Evolutionary conservation across 2,888 invertebrate genomes (phyloP).

Genomic region (Pachycephus smyrnensis): DNA sequence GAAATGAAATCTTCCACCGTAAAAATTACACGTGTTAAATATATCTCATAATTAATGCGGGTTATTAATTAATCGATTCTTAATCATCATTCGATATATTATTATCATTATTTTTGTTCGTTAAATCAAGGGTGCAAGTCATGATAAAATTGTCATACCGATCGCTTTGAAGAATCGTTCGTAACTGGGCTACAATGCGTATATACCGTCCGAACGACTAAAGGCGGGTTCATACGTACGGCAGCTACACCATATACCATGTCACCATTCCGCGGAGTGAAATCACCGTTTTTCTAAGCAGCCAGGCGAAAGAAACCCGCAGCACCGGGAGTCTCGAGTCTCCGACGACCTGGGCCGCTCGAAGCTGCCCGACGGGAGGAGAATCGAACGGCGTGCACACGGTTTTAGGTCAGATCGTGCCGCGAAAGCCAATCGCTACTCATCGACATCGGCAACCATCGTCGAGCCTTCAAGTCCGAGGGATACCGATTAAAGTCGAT

Average conservation of each 20-base stretch:
- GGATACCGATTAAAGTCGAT: constrained; percentile 13
- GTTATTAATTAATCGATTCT: too few relatives aligned
- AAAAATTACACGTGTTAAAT: too few relatives aligned
- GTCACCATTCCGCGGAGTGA: constrained; percentile 61
- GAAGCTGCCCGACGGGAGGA: not conserved
- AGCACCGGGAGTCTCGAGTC: constrained; percentile 16
- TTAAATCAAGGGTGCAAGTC: too few relatives aligned
- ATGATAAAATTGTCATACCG: not conserved
- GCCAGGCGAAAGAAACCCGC: constrained; percentile 38
- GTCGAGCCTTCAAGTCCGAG: constrained; percentile 23
- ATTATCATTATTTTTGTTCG: too few relatives aligned
- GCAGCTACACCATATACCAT: constrained; percentile 38
- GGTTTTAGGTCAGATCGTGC: constrained; percentile 66
- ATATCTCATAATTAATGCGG: too few relatives aligned
- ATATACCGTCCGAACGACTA: not conserved
- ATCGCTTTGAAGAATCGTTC: not conserved
- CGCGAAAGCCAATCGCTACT: constrained; percentile 60
- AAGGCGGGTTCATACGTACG: constrained; percentile 1
- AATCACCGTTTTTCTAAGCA: constrained; percentile 60
- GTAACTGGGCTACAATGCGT: constrained; percentile 1
- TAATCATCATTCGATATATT: too few relatives aligned
- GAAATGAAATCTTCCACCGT: too few relatives aligned
- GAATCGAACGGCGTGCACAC: constrained; percentile 47
- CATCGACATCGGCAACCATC: constrained; percentile 28
- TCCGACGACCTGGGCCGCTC: constrained; percentile 11